Percentiles rank a stretch among this genome's conserved stretches.
Conservation (phyloP, 2,113 vertebrate genomes). For the Scolopax mira region DNA sequence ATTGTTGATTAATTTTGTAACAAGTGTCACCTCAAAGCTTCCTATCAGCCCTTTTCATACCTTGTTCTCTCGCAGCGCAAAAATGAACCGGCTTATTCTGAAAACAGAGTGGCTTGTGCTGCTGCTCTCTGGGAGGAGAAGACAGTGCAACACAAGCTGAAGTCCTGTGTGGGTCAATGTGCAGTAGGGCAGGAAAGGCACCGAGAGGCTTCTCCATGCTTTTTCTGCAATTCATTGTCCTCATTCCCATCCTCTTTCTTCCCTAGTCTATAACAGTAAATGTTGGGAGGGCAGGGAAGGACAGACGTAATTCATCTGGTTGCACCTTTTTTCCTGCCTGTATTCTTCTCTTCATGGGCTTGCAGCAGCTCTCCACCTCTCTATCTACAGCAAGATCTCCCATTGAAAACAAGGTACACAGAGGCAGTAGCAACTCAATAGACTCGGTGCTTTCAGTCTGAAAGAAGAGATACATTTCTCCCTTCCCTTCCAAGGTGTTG, state of each 20-base stretch:
- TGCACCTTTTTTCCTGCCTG: neutral
- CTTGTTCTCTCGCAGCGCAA: accelerated
- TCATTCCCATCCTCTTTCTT: neutral
- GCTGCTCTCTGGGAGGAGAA: neutral
- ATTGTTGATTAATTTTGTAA: conserved; percentile 45
- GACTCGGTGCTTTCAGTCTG: neutral
- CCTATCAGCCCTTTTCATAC: neutral
- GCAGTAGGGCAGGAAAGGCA: neutral
- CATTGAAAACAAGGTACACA: neutral
- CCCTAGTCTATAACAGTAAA: neutral
- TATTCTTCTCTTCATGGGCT: neutral
- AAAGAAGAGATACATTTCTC: neutral
- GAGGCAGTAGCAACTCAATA: neutral
- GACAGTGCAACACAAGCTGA: neutral
- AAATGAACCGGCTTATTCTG: neutral
- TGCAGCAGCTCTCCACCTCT: neutral
- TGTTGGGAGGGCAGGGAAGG: neutral
- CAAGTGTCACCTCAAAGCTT: neutral
- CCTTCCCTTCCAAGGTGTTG: neutral
- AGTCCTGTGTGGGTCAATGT: neutral
- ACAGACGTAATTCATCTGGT: neutral
- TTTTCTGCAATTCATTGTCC: neutral
- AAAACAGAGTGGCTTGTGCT: neutral
- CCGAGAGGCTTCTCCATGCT: neutral
- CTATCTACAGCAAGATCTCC: neutral